phyloP scores from a whole-genome alignment of 1,140 invertebrate genomes.

The Drosophila rhopaloa region DNA sequence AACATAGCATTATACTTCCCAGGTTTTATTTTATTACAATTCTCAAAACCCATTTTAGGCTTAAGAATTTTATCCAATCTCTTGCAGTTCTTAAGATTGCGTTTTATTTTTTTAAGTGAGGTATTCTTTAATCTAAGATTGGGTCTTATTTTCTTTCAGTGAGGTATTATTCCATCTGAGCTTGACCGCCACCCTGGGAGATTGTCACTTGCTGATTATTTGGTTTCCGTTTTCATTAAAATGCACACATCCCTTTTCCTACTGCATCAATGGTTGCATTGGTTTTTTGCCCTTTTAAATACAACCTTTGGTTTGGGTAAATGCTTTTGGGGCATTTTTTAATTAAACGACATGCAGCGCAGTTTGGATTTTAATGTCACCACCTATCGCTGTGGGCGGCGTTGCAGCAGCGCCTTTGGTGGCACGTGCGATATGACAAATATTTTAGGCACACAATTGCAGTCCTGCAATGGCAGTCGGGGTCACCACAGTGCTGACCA shows the following conservation, averaged over 20 bases:
- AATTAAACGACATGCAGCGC: slow-evolving; percentile 74
- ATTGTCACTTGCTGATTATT: slow-evolving; percentile 79
- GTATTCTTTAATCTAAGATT: slow-evolving; percentile 30
- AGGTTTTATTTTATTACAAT: too few species aligned
- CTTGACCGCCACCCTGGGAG: slow-evolving; percentile 67
- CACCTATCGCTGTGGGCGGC: slow-evolving; percentile 53
- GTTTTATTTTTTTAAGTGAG: too few species aligned
- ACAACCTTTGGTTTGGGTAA: slow-evolving; percentile 49
- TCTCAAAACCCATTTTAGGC: too few species aligned
- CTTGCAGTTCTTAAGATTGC: too few species aligned
- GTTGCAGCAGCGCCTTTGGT: slow-evolving; percentile 22
- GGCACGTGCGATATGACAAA: slow-evolving; percentile 77
- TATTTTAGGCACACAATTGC: slow-evolving; percentile 68
- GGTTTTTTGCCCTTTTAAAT: slow-evolving; percentile 27
- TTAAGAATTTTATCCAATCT: too few species aligned
- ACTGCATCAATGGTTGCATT: slow-evolving; percentile 53
- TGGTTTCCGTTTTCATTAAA: slow-evolving; percentile 81
- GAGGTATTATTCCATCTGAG: slow-evolving; percentile 40
- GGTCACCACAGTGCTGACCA: neutral
- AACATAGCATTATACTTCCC: too few species aligned
- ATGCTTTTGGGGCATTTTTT: slow-evolving; percentile 83
- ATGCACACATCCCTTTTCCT: slow-evolving; percentile 50
- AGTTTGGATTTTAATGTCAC: slow-evolving; percentile 68
- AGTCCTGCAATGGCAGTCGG: neutral
- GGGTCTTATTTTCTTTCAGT: neutral